A percentile compares a stretch with the other conserved stretches of the same genome.
Conservation (phyloP, 2,888 invertebrate genomes). For the Steinernema carpocapsae region DNA sequence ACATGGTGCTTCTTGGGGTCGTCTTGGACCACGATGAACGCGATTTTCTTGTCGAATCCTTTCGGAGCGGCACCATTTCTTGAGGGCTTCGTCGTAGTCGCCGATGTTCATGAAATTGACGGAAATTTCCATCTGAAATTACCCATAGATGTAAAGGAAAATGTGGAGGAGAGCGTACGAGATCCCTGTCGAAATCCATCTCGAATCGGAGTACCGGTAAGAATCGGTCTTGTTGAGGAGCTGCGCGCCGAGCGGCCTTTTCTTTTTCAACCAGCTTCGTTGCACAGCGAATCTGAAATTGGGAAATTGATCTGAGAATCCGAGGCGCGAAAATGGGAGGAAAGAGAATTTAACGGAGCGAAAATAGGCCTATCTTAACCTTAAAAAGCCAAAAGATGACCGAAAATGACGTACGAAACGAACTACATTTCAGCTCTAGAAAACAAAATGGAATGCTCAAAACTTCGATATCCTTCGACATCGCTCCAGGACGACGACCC, state of each 20-base stretch:
- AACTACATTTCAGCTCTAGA: no score
- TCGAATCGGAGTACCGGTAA: background rate
- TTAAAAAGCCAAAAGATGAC: no score
- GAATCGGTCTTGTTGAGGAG: background rate
- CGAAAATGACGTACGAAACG: no score
- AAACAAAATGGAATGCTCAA: no score
- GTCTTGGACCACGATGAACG: no score
- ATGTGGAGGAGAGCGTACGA: background rate
- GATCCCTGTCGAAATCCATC: background rate
- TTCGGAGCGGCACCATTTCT: background rate
- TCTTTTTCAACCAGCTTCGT: background rate
- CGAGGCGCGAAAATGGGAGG: background rate
- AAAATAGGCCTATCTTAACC: no score
- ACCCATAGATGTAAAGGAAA: background rate
- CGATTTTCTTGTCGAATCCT: no score
- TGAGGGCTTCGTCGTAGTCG: background rate
- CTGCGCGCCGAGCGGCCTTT: background rate
- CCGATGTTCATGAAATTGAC: background rate
- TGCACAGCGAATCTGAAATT: background rate
- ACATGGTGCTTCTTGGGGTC: no score
- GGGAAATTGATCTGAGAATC: background rate
- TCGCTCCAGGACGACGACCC: no score
- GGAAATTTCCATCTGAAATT: background rate
- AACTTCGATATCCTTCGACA: no score
- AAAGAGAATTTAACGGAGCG: no score